phyloP scores from a whole-genome alignment of 1,140 invertebrate species.

The Pemphigus obesinymphae region DNA sequence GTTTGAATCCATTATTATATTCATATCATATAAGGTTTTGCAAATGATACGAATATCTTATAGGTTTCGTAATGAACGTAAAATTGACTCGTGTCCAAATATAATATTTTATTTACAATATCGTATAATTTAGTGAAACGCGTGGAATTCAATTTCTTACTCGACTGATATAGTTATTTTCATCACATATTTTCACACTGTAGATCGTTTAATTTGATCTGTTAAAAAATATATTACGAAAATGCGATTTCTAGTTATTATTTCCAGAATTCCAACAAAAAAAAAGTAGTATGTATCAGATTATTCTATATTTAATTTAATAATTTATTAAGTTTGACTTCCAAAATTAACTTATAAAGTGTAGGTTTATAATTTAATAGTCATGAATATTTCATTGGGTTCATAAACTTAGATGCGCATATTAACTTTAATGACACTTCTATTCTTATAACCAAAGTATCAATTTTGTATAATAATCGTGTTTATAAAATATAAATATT shows the following conservation, averaged over 20 bases:
- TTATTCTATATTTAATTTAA: neutral
- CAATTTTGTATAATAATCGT: too few relatives aligned
- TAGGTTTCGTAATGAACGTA: constrained; percentile 7
- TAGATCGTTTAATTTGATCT: neutral
- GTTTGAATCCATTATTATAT: too few relatives aligned
- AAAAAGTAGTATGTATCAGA: neutral
- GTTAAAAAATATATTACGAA: neutral
- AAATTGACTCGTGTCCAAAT: constrained; percentile 9
- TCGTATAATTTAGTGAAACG: neutral
- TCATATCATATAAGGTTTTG: too few relatives aligned
- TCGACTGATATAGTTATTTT: neutral
- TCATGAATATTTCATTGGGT: too few relatives aligned
- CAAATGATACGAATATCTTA: neutral
- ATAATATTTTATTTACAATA: neutral
- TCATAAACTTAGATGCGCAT: too few relatives aligned
- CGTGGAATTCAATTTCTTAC: neutral
- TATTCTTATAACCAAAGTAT: too few relatives aligned
- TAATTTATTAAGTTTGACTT: too few relatives aligned
- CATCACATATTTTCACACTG: neutral
- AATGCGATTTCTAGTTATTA: neutral
- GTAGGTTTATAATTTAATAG: too few relatives aligned
- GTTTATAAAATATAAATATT: too few relatives aligned
- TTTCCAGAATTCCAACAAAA: neutral
- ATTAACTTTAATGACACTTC: too few relatives aligned
- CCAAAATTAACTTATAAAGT: too few relatives aligned